Evolutionary conservation across 2,888 invertebrate species (phyloP), one percentile per base, ranked within the genome.

Genomic region (Tenthredo mesomela): DNA sequence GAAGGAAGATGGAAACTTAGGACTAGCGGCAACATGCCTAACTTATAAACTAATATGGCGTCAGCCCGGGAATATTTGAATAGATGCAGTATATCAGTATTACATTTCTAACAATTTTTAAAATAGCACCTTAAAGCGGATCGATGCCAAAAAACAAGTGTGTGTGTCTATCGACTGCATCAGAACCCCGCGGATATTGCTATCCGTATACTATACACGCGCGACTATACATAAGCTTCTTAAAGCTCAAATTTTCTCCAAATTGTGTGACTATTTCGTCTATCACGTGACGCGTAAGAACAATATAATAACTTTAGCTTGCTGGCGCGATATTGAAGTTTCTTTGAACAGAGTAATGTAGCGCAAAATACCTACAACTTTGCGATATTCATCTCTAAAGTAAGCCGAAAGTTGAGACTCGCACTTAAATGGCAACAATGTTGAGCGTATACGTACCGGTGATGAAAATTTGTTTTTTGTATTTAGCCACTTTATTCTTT

Each of bases 221-320:
- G 33, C 33, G 33, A 4, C 33, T 33, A 18, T 50, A 4, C 29
- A 29, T 29, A 29, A 47, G 43, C 21, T 43, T 12, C 25, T 40
- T n/a, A 9, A 71, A 40, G 21, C 40, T 71, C 40, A 10, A 54
- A 77, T 47, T 47, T 54, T 9, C 6, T 54, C n/a, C 18, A n/a
- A 54, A 54, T 77, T 9, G 9, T 54, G 33, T 54, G 33, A 77
- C 50, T 29, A 15, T 77, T 77, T 77, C 29, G 54, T 73, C 47
- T 73, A 43, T 43, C 43, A 43, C 43, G 50, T 54, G 77, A 77
- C 77, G 54, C 54, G 33, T 54, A 7, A 77, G 54, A 73, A 40
- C 40, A 73, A 40, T 43, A n/a, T 43, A 43, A 21, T 43, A 73
- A 40, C 43, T 73, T 73, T 18, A 21, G 12, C 25, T 43, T 47